These are phyloP conservation scores for Hypocryptadius cinnamomeus DNA, from an alignment of 2,113 vertebrate species.

Conservation along the genomic window DNA sequence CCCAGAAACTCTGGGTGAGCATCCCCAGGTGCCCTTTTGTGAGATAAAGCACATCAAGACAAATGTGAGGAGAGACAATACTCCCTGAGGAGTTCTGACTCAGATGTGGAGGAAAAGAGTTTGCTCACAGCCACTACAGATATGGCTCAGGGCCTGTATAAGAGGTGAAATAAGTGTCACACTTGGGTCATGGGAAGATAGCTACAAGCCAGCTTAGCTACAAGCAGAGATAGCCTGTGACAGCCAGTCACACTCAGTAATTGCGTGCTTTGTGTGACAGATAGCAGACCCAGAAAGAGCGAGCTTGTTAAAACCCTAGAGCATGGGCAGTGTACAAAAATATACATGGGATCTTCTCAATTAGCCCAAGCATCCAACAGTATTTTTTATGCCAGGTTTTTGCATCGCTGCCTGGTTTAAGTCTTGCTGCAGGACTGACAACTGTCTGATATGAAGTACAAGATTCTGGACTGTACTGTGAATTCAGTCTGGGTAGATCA, in stretches of 20 bases:
- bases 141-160: neutral
- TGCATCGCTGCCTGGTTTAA: neutral
- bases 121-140: neutral
- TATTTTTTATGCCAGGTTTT: neutral
- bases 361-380: neutral
- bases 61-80: neutral
- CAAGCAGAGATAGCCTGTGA: slow-evolving; percentile 13
- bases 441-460: neutral
- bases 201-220: slow-evolving; percentile 25
- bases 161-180: slow-evolving; percentile 13
- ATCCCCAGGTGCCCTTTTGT: neutral
- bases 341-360: neutral
- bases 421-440: neutral
- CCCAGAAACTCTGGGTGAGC: neutral
- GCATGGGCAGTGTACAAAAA: neutral
- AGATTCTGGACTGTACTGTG: neutral
- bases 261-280: neutral
- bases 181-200: slow-evolving; percentile 28
- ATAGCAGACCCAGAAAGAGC: slow-evolving; percentile 14
- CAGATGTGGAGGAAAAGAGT: neutral
- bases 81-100: neutral
- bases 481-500: neutral
- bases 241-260: neutral
- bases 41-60: neutral
- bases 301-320: neutral